Base-by-base conservation (phyloP, 2,797 vertebrate species). In the Lacerta agilis region DNA sequence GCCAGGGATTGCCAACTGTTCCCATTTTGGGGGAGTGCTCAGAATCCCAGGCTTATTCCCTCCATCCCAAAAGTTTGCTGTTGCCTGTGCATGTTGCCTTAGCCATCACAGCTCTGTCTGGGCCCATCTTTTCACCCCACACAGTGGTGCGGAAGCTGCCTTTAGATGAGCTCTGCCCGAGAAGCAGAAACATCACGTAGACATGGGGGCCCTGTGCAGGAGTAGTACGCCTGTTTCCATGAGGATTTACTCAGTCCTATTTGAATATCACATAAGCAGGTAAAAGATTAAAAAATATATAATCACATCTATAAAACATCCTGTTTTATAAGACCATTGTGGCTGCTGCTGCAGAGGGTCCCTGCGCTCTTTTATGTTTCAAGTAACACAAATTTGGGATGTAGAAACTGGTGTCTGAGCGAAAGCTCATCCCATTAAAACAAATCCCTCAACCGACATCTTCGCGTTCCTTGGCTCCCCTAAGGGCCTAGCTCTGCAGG, bases 381-480 rank as follows among this genome's bases (percentile, higher is more conserved):
- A 49, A 83, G 88, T 83, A 86, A 33, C 0, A 84, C 43, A 82
- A 89, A 89, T 75, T 82, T 71, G 61, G 23, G 8, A 29, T 82
- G 81, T 6, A 64, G 87, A 92, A 92, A 94, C 79, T 67, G 5
- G 79, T 0, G n/a, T 67, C 85, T 55, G 55, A 93, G 86, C 15
- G 84, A 88, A 86, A 92, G 55, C 61, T 36, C 29, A 81, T 86
- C 78, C 1, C 76, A 83, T 69, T 82, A 72, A n/a, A 89, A 49
- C 72, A 82, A 89, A 83, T 27, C 78, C 83, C 71, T 76, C 75
- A 76, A 79, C 77, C 43, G 25, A 11, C 61, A 83, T 64, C 64
- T 89, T 38, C 3, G 67, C 58, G 1, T 41, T 91, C 38, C 55
- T 72, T n/a, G 10, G 38, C 75, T 86, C 92, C 88, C 83, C 86